Evolutionary conservation across 2,113 vertebrate species (phyloP).

Genomic region (Eudyptes chrysolophus): DNA sequence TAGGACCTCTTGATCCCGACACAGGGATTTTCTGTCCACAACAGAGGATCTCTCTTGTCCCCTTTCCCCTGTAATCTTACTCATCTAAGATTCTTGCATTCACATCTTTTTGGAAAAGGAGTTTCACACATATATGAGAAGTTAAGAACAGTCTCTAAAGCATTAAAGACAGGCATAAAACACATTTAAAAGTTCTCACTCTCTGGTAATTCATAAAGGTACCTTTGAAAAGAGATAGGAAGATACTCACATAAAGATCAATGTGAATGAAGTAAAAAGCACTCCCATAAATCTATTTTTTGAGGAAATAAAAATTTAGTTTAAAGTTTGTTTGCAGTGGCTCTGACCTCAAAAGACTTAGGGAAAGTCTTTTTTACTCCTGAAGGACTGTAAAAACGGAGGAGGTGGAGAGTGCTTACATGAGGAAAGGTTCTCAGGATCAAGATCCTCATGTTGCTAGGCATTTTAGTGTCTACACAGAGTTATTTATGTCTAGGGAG

Average conservation of each 20-base stretch:
- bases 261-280: not conserved
- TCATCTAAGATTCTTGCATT: not conserved
- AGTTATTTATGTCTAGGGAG: not conserved
- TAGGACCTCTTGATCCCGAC: not conserved
- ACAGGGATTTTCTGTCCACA: not conserved
- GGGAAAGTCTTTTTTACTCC: not conserved
- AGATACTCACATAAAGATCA: not conserved
- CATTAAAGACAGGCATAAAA: not conserved
- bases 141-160: not conserved
- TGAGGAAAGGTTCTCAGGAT: not conserved
- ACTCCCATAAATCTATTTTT: not conserved
- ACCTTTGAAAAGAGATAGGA: not conserved
- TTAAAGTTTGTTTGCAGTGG: not conserved
- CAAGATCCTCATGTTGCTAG: not conserved
- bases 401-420: not conserved
- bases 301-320: not conserved
- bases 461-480: not conserved
- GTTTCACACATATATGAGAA: not conserved
- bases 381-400: not conserved
- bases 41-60: accelerated
- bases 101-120: not conserved
- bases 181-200: not conserved
- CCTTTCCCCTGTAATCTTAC: not conserved
- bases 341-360: not conserved
- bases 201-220: not conserved